phyloP scores from a whole-genome alignment of 2,888 invertebrate species.

The Prosapia bicincta region DNA sequence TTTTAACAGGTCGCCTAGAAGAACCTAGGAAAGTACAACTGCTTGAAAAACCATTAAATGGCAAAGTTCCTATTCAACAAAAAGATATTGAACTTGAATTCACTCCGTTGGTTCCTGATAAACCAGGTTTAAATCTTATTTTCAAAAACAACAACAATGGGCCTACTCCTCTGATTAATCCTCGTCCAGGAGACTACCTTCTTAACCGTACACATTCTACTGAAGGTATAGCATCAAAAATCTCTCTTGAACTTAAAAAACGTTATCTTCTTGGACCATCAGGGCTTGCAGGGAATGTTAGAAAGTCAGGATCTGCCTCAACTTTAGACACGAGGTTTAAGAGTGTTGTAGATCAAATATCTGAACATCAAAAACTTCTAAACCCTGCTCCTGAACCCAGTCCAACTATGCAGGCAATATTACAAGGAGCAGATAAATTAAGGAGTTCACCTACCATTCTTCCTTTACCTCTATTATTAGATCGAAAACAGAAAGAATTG shows the following conservation, averaged over 20 bases:
- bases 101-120: constrained; percentile 45
- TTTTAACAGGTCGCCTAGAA: constrained; percentile 34
- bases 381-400: constrained; percentile 71
- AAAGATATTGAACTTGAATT: constrained; percentile 47
- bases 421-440: constrained; percentile 50
- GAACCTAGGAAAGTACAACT: constrained; percentile 41
- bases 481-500: constrained; percentile 34
- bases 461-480: background rate
- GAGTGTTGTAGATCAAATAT: constrained; percentile 79
- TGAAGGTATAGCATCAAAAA: constrained; percentile 82
- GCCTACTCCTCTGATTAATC: constrained; percentile 52
- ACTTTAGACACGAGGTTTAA: constrained; percentile 81
- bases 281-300: constrained; percentile 61
- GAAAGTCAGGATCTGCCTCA: constrained; percentile 79
- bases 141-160: constrained; percentile 33
- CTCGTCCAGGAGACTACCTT: constrained; percentile 67
- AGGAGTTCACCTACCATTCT: constrained; percentile 36
- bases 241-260: constrained; percentile 81
- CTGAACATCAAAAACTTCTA: constrained; percentile 82
- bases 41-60: constrained; percentile 34
- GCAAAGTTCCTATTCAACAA: constrained; percentile 18
- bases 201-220: constrained; percentile 81
- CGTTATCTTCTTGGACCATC: constrained; percentile 75
- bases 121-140: constrained; percentile 30
- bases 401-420: constrained; percentile 65